A percentile compares a stretch with the other conserved stretches of the same genome.
phyloP scores from a whole-genome alignment of 2,113 vertebrate species.

The Choloepus hoffmanni region DNA sequence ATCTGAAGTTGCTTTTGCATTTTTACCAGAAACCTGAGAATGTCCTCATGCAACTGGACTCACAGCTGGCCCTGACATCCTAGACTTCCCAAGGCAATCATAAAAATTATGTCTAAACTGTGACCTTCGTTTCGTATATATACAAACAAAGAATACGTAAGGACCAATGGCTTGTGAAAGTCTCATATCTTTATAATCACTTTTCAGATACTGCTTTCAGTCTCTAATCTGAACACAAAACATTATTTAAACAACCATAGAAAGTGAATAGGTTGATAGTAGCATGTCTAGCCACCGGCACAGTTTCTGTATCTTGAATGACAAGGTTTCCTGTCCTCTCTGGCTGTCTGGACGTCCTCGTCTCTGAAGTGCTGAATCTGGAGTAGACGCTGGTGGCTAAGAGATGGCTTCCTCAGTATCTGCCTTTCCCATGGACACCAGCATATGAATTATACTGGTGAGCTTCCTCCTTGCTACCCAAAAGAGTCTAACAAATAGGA shows the following conservation, averaged over 20 bases:
- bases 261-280: neutral
- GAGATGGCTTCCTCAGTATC: neutral
- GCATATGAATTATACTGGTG: neutral
- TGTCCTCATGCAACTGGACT: neutral
- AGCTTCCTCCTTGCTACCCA: neutral
- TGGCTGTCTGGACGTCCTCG: neutral
- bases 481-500: neutral
- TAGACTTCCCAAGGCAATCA: conserved; percentile 11
- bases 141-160: conserved; percentile 25
- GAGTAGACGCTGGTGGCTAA: neutral
- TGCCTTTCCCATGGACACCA: neutral
- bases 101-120: neutral
- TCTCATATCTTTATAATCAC: conserved; percentile 31
- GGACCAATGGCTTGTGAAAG: neutral
- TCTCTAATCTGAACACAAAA: conserved; percentile 7
- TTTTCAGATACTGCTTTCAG: conserved; percentile 2
- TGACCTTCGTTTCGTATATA: neutral
- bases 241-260: neutral
- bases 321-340: neutral
- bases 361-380: neutral
- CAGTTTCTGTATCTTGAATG: neutral
- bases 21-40: conserved; percentile 15
- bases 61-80: neutral
- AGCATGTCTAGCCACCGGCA: neutral
- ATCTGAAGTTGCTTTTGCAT: neutral